Conservation (phyloP, 2,113 vertebrate genomes). For the Cavia porcellus region DNA sequence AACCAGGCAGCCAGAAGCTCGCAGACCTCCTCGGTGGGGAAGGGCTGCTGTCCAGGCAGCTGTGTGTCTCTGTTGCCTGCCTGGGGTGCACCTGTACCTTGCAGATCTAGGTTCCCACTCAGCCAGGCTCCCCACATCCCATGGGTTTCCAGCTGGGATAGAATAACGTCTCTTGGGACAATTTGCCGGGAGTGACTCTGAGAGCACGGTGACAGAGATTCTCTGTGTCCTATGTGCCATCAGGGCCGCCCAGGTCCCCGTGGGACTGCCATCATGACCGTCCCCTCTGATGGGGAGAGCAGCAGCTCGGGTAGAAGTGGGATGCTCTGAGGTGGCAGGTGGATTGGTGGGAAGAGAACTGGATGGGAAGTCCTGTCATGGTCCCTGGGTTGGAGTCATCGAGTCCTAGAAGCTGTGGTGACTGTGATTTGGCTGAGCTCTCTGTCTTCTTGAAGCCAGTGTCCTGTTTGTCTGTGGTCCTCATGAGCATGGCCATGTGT, state of each 20-base stretch:
- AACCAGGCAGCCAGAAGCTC: not conserved
- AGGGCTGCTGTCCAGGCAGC: not conserved
- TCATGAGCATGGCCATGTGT: accelerated
- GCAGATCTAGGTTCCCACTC: not conserved
- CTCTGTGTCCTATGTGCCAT: not conserved
- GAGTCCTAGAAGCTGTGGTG: not conserved
- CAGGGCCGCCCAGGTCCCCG: accelerated
- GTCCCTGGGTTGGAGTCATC: not conserved
- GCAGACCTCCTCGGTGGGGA: not conserved
- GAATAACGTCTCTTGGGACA: conserved; percentile 40
- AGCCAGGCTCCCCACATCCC: not conserved
- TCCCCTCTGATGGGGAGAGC: not conserved
- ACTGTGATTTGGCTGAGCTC: not conserved
- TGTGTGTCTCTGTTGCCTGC: not conserved
- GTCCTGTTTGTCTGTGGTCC: not conserved
- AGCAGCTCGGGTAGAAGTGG: not conserved
- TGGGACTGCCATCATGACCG: not conserved
- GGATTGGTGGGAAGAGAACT: not conserved
- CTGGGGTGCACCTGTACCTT: not conserved
- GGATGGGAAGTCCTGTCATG: accelerated
- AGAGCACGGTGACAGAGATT: not conserved
- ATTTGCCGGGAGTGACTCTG: not conserved
- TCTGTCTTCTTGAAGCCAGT: not conserved
- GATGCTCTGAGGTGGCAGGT: accelerated
- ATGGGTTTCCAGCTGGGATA: conserved; percentile 5